Evolutionary conservation across 2,797 vertebrate genomes (phyloP).

Genomic region (Anolis apletophallus): DNA sequence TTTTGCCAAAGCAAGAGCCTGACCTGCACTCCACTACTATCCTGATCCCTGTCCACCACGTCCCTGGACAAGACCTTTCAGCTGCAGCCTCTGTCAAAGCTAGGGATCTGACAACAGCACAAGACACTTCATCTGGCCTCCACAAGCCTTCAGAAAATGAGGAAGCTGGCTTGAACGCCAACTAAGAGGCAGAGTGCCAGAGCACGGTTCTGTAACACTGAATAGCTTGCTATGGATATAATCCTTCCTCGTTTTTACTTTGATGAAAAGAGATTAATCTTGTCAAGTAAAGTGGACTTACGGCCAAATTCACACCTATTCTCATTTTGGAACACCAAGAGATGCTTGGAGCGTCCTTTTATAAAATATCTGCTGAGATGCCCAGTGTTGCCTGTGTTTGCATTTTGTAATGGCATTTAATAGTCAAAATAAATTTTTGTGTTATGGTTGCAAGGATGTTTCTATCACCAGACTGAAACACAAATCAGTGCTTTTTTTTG

Average conservation of each 20-base stretch:
- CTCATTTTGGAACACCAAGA: neutral
- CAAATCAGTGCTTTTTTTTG: no score
- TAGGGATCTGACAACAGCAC: neutral
- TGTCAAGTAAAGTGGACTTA: neutral
- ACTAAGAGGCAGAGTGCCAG: neutral
- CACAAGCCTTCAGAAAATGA: neutral
- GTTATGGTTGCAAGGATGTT: no score
- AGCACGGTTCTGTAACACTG: neutral
- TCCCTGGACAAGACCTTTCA: neutral
- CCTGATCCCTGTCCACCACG: neutral
- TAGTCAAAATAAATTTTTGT: no score
- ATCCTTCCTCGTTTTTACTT: neutral
- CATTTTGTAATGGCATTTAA: no score
- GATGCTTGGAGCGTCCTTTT: neutral
- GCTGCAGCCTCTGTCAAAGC: neutral
- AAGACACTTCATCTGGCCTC: neutral
- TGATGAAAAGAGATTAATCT: neutral
- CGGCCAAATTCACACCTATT: neutral
- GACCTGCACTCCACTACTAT: neutral
- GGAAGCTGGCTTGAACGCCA: neutral
- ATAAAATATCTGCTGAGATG: no score
- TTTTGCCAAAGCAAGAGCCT: neutral
- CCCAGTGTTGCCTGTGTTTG: no score
- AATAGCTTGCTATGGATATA: neutral
- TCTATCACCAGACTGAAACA: no score